Conservation (phyloP, 2,888 invertebrate species). For the Nasonovia ribisnigri region DNA sequence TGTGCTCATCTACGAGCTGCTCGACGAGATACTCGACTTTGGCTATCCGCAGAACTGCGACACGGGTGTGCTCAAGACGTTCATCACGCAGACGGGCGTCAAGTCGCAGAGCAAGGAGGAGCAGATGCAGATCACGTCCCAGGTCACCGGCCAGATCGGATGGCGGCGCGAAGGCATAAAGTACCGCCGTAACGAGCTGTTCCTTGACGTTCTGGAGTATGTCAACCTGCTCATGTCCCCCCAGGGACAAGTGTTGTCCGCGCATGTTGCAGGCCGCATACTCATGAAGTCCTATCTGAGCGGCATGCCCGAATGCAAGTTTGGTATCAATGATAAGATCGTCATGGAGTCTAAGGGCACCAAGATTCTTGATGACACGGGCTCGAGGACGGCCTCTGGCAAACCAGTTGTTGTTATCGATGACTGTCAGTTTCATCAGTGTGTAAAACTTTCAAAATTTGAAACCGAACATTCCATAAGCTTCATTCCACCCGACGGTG, state of each 20-base stretch:
- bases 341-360: constrained; percentile 96
- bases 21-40: constrained; percentile 99
- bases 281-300: constrained; percentile 99
- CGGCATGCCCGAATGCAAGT: constrained; percentile 99
- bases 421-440: constrained; percentile 99
- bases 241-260: constrained; percentile 98
- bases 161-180: constrained; percentile 99
- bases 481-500: constrained; percentile 99
- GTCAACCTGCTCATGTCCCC: constrained; percentile 99
- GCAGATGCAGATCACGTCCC: constrained; percentile 98
- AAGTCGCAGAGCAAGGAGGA: constrained; percentile 99
- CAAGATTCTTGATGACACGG: constrained; percentile 70
- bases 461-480: constrained; percentile 99
- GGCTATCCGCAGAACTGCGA: constrained; percentile 99
- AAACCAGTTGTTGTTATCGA: constrained; percentile 99
- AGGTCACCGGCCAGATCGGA: constrained; percentile 97
- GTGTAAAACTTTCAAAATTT: constrained; percentile 99
- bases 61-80: constrained; percentile 98
- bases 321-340: constrained; percentile 99
- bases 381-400: constrained; percentile 75
- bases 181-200: constrained; percentile 97
- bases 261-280: constrained; percentile 99
- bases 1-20: constrained; percentile 97
- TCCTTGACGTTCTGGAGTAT: constrained; percentile 98
- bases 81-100: constrained; percentile 99